Conservation (phyloP, 2,113 vertebrate species). For the Cairina moschata region DNA sequence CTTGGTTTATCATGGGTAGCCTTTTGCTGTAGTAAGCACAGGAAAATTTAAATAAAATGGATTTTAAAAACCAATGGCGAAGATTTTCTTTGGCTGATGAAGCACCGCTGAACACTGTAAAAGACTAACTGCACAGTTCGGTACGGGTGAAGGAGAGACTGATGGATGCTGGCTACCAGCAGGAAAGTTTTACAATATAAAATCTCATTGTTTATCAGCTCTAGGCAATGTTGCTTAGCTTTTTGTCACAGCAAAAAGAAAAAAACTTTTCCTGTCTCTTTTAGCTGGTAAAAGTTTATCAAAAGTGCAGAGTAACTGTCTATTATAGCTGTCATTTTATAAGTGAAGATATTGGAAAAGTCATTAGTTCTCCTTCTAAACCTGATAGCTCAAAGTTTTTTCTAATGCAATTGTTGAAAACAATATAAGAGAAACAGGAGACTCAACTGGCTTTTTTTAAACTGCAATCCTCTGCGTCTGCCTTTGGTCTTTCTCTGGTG, state of each 20-base stretch:
- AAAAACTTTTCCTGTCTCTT: not conserved
- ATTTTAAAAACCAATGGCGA: not conserved
- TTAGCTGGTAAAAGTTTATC: not conserved
- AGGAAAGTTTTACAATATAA: not conserved
- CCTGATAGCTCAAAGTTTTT: not conserved
- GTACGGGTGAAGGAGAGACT: conserved; percentile 1
- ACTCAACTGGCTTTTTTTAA: not conserved
- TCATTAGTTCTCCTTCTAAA: not conserved
- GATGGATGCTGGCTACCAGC: not conserved
- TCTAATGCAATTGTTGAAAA: not conserved
- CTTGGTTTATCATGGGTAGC: not conserved
- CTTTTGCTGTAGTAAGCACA: not conserved
- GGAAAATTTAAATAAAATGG: not conserved
- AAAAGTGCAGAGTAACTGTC: not conserved
- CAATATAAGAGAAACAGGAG: not conserved
- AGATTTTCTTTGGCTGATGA: not conserved
- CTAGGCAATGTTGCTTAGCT: not conserved
- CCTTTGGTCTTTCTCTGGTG: not conserved
- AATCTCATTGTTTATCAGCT: conserved; percentile 24
- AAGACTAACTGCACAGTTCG: not conserved
- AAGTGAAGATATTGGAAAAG: not conserved
- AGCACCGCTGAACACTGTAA: not conserved
- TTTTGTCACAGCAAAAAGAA: not conserved
- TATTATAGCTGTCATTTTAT: not conserved
- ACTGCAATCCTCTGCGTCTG: not conserved